Conservation (phyloP, 1,140 invertebrate genomes). For the Nomia melanderi region DNA sequence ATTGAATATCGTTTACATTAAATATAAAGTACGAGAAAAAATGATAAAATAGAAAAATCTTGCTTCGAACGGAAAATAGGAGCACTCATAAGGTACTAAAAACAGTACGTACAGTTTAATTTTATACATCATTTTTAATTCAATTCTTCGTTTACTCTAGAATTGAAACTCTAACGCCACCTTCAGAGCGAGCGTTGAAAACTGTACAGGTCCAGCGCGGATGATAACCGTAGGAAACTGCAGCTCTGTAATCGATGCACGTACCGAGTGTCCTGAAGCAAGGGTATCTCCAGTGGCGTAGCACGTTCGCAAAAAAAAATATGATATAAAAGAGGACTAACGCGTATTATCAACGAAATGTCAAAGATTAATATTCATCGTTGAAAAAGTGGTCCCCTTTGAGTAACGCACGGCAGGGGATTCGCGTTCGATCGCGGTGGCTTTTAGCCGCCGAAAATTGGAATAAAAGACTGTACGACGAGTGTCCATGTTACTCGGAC, state of each 20-base stretch:
- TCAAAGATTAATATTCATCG: not conserved
- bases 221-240: conserved; percentile 53
- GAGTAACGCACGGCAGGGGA: not conserved
- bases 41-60: too few species aligned
- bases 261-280: conserved; percentile 32
- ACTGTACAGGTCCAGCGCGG: conserved; percentile 1
- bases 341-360: not conserved
- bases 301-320: not conserved
- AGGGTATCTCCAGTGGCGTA: not conserved
- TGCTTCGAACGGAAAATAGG: too few species aligned
- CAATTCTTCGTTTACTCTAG: not conserved
- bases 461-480: conserved; percentile 7
- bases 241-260: conserved; percentile 42
- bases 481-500: conserved; percentile 9
- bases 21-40: too few species aligned
- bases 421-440: not conserved
- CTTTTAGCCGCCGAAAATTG: conserved; percentile 27
- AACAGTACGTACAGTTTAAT: too few species aligned
- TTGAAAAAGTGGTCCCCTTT: not conserved
- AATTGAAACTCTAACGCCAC: conserved; percentile 50
- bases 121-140: conserved; percentile 6
- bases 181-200: conserved; percentile 23
- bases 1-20: too few species aligned
- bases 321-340: not conserved
- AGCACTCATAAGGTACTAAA: too few species aligned